phyloP scores from a whole-genome alignment of 2,113 vertebrate genomes.

The Petromus typicus region DNA sequence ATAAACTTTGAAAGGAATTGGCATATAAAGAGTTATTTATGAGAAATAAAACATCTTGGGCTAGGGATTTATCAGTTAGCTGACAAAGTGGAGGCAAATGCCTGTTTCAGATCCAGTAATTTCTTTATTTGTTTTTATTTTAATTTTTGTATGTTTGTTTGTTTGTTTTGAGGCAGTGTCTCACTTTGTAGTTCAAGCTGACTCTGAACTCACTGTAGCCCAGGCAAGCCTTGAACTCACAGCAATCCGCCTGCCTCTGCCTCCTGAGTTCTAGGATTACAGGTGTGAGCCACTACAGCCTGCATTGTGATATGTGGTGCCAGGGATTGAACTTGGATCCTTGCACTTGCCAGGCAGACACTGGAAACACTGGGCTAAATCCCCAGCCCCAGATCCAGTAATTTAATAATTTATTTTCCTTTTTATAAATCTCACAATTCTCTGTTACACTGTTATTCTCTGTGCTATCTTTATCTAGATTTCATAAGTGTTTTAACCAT shows the following conservation, averaged over 20 bases:
- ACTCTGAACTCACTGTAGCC: too few relatives aligned
- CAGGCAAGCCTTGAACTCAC: too few relatives aligned
- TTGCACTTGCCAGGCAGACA: too few relatives aligned
- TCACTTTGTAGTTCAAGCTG: too few relatives aligned
- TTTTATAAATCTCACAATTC: constrained; percentile 12
- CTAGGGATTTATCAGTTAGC: background rate
- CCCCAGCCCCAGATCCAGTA: background rate
- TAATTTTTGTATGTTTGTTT: too few relatives aligned
- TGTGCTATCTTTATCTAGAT: background rate
- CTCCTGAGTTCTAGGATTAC: too few relatives aligned
- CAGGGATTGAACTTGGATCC: too few relatives aligned
- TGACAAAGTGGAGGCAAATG: background rate
- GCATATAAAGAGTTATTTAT: background rate
- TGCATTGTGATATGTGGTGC: too few relatives aligned
- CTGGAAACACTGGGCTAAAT: too few relatives aligned
- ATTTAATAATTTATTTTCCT: background rate
- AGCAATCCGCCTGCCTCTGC: too few relatives aligned
- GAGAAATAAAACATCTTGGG: background rate
- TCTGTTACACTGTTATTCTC: background rate
- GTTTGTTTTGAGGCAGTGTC: too few relatives aligned
- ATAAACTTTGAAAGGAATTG: background rate
- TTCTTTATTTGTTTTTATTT: background rate
- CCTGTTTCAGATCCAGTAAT: background rate
- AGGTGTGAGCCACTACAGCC: too few relatives aligned
- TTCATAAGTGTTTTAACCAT: constrained; percentile 48